Base-by-base conservation (phyloP, 2,113 vertebrate genomes). In the Alaudala cheleensis region DNA sequence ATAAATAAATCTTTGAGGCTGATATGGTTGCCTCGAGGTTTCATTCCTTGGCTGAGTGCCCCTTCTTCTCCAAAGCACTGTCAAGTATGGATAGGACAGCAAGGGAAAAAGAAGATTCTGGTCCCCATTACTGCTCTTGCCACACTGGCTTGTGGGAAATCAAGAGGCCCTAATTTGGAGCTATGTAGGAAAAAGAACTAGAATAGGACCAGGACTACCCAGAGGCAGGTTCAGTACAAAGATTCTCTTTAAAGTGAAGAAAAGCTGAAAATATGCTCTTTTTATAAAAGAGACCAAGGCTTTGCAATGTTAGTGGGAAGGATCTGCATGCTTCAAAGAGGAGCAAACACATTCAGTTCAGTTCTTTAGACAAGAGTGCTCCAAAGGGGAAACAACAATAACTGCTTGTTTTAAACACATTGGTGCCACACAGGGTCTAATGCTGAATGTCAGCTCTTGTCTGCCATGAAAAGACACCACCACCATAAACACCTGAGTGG, bases 401-500 rank as follows among this genome's bases (percentile, higher is more conserved):
- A 78, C 56, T 78, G 33, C 51, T 88, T 93, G 71, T 74, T 96
- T 94, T 74, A 39, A 53, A 26, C 50, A 45, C 65, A 78, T 71
- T 61, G 83, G 73, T 84, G 57, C 49, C 49, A 64, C 56, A 44
- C 10, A 58, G 86, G 66, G 23, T n/a, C 40, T 85, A 86, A 94
- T 76, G 67, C 65, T 29, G 60, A 81, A 94, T 81, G 91, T 91
- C 80, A 88, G 69, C 80, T 94, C 90, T 78, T 86, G 92, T 95
- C 92, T 95, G 88, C 88, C 86, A 90, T n/a, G 82, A 92, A 96
- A 96, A 96, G 93, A 64, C 88, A 84, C 82, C 31, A 84, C 90
- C 71, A 92, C 93, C 90, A 87, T 65, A 72, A 95, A 96, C 90
- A 95, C 90, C 88, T 88, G 92, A 94, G 53, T 94, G 92, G 95